Percentiles rank a stretch among this genome's conserved stretches.
Conservation (phyloP, 2,113 vertebrate species). For the Synodontis membranacea region DNA sequence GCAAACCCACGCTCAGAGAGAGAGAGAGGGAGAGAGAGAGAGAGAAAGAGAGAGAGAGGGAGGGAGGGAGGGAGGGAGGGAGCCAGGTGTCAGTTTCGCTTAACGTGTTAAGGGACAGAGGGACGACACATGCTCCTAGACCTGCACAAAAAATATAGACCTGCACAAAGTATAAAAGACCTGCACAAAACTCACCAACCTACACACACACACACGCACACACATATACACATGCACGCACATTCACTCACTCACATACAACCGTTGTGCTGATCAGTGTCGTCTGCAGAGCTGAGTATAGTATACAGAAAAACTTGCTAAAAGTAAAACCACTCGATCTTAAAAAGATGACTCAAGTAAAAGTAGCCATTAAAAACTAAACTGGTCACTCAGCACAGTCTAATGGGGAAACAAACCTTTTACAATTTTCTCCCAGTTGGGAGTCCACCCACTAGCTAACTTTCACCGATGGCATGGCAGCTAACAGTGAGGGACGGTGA, state of each 20-base stretch:
- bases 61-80: not conserved
- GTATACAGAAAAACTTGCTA: not conserved
- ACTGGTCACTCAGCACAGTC: not conserved
- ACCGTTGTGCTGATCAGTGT: not conserved
- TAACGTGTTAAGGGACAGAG: constrained; percentile 10
- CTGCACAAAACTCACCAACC: not conserved
- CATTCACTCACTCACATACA: not conserved
- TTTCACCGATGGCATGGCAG: not conserved
- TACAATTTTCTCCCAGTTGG: not conserved
- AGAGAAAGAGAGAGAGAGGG: not conserved
- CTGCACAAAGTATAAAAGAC: constrained; percentile 11
- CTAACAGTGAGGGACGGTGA: not conserved
- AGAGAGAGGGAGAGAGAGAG: not conserved
- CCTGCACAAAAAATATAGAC: too few relatives aligned
- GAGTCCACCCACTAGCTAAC: not conserved
- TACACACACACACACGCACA: not conserved
- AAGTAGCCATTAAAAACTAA: not conserved
- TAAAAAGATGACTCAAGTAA: not conserved
- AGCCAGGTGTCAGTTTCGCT: constrained; percentile 7
- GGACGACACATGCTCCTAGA: not conserved
- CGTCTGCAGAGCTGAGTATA: not conserved
- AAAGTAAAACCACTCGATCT: not conserved
- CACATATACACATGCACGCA: not conserved
- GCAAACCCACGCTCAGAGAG: constrained; percentile 14
- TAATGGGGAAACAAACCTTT: not conserved